These are phyloP conservation scores for Zaprionus vittiger DNA, from an alignment of 1,140 invertebrate species.

Conservation along the genomic window DNA sequence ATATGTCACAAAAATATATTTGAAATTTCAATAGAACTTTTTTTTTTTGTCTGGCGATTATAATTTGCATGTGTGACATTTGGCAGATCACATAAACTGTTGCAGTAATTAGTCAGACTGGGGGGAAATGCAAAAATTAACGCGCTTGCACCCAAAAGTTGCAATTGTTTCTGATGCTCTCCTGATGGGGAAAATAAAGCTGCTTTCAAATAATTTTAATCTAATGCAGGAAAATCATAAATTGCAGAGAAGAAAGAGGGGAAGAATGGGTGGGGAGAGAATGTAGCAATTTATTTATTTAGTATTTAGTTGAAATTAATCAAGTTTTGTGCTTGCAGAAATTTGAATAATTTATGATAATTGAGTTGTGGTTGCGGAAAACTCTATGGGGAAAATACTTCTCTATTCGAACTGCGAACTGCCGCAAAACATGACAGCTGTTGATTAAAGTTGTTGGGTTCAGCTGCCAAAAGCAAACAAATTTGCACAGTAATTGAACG, in stretches of 20 bases:
- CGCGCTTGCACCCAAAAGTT: neutral
- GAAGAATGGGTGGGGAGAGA: neutral
- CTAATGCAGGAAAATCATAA: conserved; percentile 14
- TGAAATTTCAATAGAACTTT: neutral
- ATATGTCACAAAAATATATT: neutral
- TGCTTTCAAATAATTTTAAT: conserved; percentile 1
- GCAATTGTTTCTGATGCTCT: conserved; percentile 17
- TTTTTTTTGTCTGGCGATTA: neutral
- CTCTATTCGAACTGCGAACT: neutral
- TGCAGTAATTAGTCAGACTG: conserved; percentile 38
- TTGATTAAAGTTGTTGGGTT: neutral
- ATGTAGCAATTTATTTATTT: conserved; percentile 8
- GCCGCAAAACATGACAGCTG: neutral
- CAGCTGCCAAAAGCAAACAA: neutral
- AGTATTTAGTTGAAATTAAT: conserved; percentile 15
- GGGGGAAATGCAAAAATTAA: conserved; percentile 3
- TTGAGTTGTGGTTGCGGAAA: conserved; percentile 3
- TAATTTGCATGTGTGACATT: conserved; percentile 7
- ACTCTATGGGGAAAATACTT: neutral
- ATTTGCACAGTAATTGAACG: neutral
- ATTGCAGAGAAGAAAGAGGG: neutral
- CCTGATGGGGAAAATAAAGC: neutral
- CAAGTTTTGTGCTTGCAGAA: neutral
- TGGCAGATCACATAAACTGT: conserved; percentile 23
- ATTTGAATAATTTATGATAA: conserved; percentile 8